Conservation (phyloP, 2,113 vertebrate genomes). For the Oreocharis arfaki region DNA sequence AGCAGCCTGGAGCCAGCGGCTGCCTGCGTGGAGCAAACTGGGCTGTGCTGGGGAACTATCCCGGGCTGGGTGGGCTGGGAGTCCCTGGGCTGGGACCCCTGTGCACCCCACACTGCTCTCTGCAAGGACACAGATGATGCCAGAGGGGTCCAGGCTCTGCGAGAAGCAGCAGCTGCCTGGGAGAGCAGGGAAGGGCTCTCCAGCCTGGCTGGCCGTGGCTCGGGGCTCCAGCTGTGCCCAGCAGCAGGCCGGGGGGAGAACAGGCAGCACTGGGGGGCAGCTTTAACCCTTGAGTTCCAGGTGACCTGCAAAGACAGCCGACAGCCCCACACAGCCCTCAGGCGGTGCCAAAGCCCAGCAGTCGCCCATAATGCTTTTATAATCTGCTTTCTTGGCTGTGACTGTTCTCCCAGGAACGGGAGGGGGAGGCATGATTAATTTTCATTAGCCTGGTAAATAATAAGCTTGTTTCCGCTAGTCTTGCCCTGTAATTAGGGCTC, state of each 20-base stretch:
- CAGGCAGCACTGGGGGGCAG: neutral
- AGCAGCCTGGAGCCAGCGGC: neutral
- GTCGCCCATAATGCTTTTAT: neutral
- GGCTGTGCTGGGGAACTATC: neutral
- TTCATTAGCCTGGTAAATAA: slow-evolving; percentile 53
- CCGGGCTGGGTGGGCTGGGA: neutral
- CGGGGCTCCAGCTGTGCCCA: neutral
- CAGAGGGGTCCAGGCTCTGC: neutral
- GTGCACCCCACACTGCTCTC: neutral
- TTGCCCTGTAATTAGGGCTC: slow-evolving; percentile 27
- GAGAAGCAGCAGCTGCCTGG: slow-evolving; percentile 15
- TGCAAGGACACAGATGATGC: neutral
- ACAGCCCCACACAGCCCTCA: neutral
- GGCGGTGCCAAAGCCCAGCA: neutral
- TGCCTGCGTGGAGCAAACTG: neutral
- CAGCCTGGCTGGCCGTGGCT: neutral
- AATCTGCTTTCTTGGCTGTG: neutral
- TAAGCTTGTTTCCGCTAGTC: slow-evolving; percentile 16
- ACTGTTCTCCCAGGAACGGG: slow-evolving; percentile 9
- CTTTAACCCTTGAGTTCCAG: neutral
- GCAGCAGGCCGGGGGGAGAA: neutral
- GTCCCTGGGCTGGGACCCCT: neutral
- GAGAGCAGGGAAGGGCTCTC: neutral
- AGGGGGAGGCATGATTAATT: slow-evolving; percentile 38
- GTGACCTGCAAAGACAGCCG: neutral